Base-by-base conservation (phyloP, 2,888 invertebrate species). In the Nyleta sp. region DNA sequence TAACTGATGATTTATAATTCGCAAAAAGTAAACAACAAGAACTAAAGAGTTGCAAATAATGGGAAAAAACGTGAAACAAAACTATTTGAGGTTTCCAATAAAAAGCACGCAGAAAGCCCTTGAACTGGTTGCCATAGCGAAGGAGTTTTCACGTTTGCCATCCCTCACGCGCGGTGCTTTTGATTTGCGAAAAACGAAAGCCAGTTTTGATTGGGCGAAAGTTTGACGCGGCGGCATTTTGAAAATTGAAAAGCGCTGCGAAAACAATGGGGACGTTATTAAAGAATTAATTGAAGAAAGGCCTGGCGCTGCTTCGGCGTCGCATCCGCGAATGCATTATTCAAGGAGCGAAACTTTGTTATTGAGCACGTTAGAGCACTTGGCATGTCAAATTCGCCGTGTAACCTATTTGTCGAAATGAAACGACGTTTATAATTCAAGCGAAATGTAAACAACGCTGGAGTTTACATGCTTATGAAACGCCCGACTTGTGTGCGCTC, bases 391-490 rank as follows among this genome's bases (percentile, higher is more conserved):
- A 44, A 20, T 35, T 15, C 40, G 22, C 13, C 13, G 35, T 35
- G 15, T 67, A 57, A 68, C 10, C 38, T 68, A 33, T 57, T 57
- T 38, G 55, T 46, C 20, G 62, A 50, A 40, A 55, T 33, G 15
- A 67, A 55, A 46, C 15, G 33, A 18, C 13, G n/a, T 55, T 55
- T 55, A 46, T 46, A 46, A 67, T 44, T 55, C n/a, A 46, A 22
- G 18, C 20, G 17, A 46, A 46, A 46, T 67, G 46, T 67, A 67
- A 55, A 46, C 44, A 67, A 44, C 33, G n/a, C 18, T 11, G 24
- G 5, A 31, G 44, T 46, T 67, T 55, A 55, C 55, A 67, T 67
- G 28, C 53, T 46, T 22, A 35, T 46, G 22, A 53, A 67, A 67
- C 35, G 35, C 24, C 50, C 46, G 42, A 35, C 22, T 55, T 55